Evolutionary conservation across 2,888 invertebrate species (phyloP).

Genomic region (Heteromurus nitidus): DNA sequence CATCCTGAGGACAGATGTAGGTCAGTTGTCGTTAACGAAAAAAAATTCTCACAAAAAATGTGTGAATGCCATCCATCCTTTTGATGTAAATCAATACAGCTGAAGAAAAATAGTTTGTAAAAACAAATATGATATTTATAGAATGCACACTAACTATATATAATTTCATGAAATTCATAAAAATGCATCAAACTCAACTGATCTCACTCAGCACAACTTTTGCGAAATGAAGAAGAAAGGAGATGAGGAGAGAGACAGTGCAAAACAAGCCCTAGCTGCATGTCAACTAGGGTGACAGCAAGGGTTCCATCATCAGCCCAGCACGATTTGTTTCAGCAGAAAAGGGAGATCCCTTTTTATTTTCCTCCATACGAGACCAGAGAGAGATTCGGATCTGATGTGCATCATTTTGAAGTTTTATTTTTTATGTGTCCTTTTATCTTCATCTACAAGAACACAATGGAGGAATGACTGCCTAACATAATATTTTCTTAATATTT

Average conservation of each 20-base stretch:
- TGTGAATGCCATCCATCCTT: neutral
- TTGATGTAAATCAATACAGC: neutral
- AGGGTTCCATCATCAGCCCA: slow-evolving; percentile 35
- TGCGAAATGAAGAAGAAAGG: slow-evolving; percentile 18
- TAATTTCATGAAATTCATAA: too few relatives aligned
- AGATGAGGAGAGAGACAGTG: neutral
- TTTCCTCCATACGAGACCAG: slow-evolving; percentile 6
- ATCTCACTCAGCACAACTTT: neutral
- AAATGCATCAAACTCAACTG: neutral
- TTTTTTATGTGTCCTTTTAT: neutral
- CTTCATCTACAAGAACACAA: too few relatives aligned
- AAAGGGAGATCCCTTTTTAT: neutral
- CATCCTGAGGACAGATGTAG: slow-evolving; percentile 34
- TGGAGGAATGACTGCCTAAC: neutral
- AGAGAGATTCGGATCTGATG: slow-evolving; percentile 4
- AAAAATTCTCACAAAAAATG: too few relatives aligned
- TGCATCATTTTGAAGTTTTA: neutral
- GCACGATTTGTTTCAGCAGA: slow-evolving; percentile 26
- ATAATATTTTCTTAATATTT: slow-evolving; percentile 9
- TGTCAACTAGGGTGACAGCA: slow-evolving; percentile 32
- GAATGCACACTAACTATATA: too few relatives aligned
- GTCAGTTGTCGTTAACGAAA: slow-evolving; percentile 41
- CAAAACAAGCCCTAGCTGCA: slow-evolving; percentile 19
- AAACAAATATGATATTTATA: neutral
- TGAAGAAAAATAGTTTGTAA: neutral